Conservation (phyloP, 2,888 invertebrate species). For the Lochmaea crataegi region DNA sequence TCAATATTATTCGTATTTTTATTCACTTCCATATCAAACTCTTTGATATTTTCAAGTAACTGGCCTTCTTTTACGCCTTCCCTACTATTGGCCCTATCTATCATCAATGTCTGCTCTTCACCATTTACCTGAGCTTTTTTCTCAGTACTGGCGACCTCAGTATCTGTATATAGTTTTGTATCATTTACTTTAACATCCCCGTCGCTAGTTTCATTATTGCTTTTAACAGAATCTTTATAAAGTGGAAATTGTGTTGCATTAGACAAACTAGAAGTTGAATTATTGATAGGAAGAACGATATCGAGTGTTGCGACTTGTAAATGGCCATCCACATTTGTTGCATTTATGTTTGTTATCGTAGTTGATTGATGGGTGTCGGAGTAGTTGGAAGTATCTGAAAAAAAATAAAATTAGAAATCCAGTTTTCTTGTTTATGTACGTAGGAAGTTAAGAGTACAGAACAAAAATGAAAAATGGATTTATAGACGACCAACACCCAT, state of each 20-base stretch:
- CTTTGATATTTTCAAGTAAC: no score
- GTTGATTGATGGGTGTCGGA: no score
- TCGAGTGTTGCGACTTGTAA: conserved; percentile 39
- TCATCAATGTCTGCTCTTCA: not conserved
- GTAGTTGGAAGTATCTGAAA: no score
- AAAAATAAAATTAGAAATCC: no score
- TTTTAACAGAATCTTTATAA: not conserved
- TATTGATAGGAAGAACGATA: conserved; percentile 28
- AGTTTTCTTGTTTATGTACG: no score
- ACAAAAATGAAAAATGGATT: no score
- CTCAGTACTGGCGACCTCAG: not conserved
- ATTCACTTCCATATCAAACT: no score
- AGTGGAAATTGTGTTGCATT: not conserved
- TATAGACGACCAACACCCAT: no score
- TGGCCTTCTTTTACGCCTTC: not conserved
- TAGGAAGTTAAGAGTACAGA: no score
- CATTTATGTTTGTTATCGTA: no score
- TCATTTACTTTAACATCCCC: not conserved
- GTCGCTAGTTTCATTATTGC: not conserved
- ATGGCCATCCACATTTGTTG: conserved; percentile 41
- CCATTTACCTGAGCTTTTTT: not conserved
- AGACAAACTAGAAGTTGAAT: not conserved
- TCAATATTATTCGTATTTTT: no score
- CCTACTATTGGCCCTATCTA: not conserved
- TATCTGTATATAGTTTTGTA: not conserved